Evolutionary conservation across 2,797 vertebrate genomes (phyloP).

Genomic region (Smutsia gigantea): DNA sequence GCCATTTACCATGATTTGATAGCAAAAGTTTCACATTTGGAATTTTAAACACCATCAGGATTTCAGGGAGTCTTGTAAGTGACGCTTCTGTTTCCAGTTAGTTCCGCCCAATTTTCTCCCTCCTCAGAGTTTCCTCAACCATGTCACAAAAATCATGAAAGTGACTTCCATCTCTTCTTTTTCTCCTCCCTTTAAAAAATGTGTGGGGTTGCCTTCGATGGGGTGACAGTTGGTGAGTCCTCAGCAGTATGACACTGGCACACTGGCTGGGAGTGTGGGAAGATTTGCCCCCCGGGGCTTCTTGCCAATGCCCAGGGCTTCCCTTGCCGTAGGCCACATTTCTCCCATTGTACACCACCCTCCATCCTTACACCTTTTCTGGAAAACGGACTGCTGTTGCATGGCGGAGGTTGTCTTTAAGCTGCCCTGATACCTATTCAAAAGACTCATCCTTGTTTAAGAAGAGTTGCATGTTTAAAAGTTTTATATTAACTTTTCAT

Average conservation of each 20-base stretch:
- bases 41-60: constrained; percentile 73
- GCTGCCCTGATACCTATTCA: background rate
- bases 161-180: background rate
- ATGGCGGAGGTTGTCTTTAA: background rate
- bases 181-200: background rate
- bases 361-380: background rate
- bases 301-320: background rate
- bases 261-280: background rate
- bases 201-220: background rate
- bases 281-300: no score
- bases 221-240: background rate
- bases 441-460: background rate
- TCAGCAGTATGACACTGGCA: fast-evolving
- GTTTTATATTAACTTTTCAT: constrained; percentile 52
- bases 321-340: background rate
- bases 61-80: constrained; percentile 70
- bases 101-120: background rate
- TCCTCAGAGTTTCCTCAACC: background rate
- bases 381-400: background rate
- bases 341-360: background rate
- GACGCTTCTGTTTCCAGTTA: background rate
- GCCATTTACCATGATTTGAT: constrained; percentile 83
- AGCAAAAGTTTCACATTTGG: constrained; percentile 82
- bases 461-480: constrained; percentile 41
- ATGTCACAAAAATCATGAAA: background rate